phyloP scores from a whole-genome alignment of 1,140 invertebrate genomes.

The Uloborus diversus region DNA sequence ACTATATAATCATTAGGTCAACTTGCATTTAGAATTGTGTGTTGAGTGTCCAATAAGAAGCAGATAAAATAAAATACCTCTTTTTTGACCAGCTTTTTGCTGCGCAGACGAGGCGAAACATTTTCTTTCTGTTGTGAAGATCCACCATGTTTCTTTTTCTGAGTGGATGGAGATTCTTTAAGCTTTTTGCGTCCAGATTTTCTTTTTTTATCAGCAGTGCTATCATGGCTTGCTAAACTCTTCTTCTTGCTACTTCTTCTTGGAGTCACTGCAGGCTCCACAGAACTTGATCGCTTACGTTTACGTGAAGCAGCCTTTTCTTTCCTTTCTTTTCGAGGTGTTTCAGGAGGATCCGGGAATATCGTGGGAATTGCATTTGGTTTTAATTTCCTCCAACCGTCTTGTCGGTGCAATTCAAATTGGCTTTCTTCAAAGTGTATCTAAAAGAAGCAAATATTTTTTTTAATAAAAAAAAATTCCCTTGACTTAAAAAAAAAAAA shows the following conservation, averaged over 20 bases:
- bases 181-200: slow-evolving; percentile 9
- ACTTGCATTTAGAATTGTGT: too few species aligned
- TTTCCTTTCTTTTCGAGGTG: slow-evolving; percentile 12
- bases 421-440: slow-evolving; percentile 54
- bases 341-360: slow-evolving; percentile 25
- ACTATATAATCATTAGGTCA: too few species aligned
- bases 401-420: slow-evolving; percentile 46
- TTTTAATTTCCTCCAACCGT: slow-evolving; percentile 44
- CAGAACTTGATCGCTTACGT: slow-evolving; percentile 20
- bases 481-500: not conserved
- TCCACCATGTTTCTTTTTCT: not conserved
- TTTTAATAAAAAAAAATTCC: not conserved
- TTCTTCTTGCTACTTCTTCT: too few species aligned
- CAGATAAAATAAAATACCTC: too few species aligned
- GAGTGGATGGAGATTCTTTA: not conserved
- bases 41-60: too few species aligned
- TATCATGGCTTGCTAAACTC: not conserved
- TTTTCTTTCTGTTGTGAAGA: slow-evolving; percentile 55
- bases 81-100: too few species aligned
- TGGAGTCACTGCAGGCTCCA: not conserved
- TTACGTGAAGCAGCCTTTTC: not conserved
- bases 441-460: too few species aligned
- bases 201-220: not conserved
- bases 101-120: slow-evolving; percentile 25
- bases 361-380: slow-evolving; percentile 50